Conservation (phyloP, 2,888 invertebrate species). For the Athetis lepigone region DNA sequence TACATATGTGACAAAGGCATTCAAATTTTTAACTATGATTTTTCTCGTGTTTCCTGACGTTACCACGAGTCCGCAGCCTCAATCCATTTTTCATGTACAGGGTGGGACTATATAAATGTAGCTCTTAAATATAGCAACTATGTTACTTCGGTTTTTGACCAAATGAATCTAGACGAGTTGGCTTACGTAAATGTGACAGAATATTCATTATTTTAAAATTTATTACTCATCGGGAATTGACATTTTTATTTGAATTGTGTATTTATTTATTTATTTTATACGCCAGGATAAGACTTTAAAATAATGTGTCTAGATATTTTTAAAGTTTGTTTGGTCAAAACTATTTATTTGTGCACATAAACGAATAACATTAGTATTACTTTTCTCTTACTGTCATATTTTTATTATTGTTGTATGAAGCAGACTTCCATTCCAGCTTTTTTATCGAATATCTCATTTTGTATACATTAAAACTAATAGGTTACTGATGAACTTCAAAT, state of each 20-base stretch:
- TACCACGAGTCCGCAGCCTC: slow-evolving; percentile 20
- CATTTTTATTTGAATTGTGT: slow-evolving; percentile 1
- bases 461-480: slow-evolving; percentile 53
- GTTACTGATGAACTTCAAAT: slow-evolving; percentile 55
- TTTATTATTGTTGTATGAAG: slow-evolving; percentile 55
- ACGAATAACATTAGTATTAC: slow-evolving; percentile 47
- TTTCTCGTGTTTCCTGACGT: background rate
- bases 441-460: slow-evolving; percentile 52
- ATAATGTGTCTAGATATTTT: slow-evolving; percentile 22
- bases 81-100: slow-evolving; percentile 65
- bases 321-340: slow-evolving; percentile 56
- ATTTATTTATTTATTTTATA: background rate
- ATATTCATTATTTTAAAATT: background rate
- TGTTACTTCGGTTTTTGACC: slow-evolving; percentile 54
- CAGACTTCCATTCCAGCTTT: slow-evolving; percentile 68
- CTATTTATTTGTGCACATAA: slow-evolving; percentile 45
- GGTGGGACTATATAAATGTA: slow-evolving; percentile 63
- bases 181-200: slow-evolving; percentile 18
- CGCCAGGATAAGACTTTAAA: background rate
- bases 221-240: slow-evolving; percentile 23
- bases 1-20: too few relatives aligned
- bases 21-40: too few relatives aligned
- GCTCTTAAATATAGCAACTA: slow-evolving; percentile 50
- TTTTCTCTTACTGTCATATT: slow-evolving; percentile 43
- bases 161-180: slow-evolving; percentile 40